Evolutionary conservation across 2,888 invertebrate species (phyloP), one percentile per base, ranked within the genome.

Genomic region (Pseudococcus longispinus): DNA sequence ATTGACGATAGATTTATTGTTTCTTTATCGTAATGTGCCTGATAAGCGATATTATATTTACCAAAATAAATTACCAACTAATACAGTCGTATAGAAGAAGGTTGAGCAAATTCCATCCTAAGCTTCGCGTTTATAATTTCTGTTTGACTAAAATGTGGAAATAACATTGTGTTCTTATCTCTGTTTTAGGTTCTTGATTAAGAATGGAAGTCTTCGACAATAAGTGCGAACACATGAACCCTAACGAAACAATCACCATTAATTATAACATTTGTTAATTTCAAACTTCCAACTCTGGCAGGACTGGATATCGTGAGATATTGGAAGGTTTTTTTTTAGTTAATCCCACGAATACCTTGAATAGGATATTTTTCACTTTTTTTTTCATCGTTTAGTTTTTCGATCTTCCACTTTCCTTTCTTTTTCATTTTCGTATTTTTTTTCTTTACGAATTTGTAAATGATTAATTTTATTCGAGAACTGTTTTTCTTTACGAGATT

Each of bases 221-320:
- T n/a, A 80, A 80, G 42, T 80, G 77, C 77, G 77, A 80, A 80
- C 32, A 80, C 42, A n/a, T 80, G n/a, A 80, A 80, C 42, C 37
- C 77, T 80, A 80, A 80, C 77, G 77, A 80, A 80, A 80, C 77
- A 80, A 80, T 80, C 77, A 80, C 77, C 77, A 80, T 80, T 29
- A 80, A 80, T 42, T 80, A 80, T 80, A 80, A 80, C 23, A 80
- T 80, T 80, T 80, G 77, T 29, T 80, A 26, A 80, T 11, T 80
- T 37, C 20, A 20, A 80, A n/a, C 18, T 80, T 29, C 42, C 15
- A 13, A 70, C n/a, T 20, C 42, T 80, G 18, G 77, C 42, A n/a
- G 42, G 77, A 20, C 77, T 80, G 18, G 77, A 80, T 20, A n/a
- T 18, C 29, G 15, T 70, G 18, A 70, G 9, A 70, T 29, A 29